Conservation (phyloP, 1,140 invertebrate species). For the Pseudobourletiella spinata region DNA sequence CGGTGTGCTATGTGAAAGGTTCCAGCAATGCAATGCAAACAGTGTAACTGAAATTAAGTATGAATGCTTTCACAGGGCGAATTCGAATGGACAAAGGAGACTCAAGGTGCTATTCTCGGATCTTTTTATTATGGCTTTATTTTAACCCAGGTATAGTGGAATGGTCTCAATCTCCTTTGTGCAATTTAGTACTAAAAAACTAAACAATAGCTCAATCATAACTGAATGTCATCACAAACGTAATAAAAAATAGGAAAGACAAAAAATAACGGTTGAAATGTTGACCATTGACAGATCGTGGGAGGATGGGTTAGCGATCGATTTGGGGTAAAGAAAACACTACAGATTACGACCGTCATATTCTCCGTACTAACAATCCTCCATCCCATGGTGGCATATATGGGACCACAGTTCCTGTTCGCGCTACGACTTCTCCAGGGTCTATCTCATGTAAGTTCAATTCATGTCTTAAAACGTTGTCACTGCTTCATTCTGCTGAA, state of each 20-base stretch:
- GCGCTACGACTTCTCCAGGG: conserved; percentile 42
- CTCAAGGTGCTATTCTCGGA: conserved; percentile 41
- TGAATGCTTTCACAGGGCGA: conserved; percentile 30
- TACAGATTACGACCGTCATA: conserved; percentile 39
- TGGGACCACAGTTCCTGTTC: conserved; percentile 40
- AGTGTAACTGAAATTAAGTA: not conserved
- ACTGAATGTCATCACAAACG: not conserved
- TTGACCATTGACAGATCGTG: conserved; percentile 37
- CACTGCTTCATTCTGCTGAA: not conserved
- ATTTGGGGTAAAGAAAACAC: conserved; percentile 41
- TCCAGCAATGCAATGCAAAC: not conserved
- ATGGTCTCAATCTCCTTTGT: not conserved
- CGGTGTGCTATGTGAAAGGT: no score
- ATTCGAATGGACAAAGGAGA: conserved; percentile 39
- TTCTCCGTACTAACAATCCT: conserved; percentile 41
- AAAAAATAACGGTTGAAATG: not conserved
- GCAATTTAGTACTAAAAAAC: not conserved
- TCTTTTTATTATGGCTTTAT: conserved; percentile 44
- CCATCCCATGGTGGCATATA: conserved; percentile 41
- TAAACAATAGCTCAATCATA: not conserved
- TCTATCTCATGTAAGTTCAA: conserved; percentile 38
- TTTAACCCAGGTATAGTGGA: conserved; percentile 39
- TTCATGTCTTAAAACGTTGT: no score
- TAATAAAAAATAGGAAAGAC: not conserved
- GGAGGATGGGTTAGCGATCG: conserved; percentile 43